A percentile compares a stretch with the other conserved stretches of the same genome.
These are phyloP conservation scores for Pantala flavescens DNA, from an alignment of 1,140 invertebrate genomes.

Conservation along the genomic window DNA sequence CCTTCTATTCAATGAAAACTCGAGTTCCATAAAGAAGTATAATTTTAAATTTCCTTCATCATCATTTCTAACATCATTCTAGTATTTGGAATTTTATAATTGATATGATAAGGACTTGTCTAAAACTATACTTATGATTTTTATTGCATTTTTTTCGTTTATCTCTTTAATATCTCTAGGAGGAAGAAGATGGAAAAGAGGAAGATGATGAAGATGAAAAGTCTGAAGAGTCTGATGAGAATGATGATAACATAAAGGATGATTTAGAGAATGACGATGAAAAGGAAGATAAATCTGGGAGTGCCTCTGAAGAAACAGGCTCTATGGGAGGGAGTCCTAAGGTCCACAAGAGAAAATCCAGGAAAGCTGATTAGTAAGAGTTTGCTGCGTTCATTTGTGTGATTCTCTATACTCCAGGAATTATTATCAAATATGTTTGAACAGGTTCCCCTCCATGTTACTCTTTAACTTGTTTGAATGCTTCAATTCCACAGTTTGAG, in stretches of 20 bases:
- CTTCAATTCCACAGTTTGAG: not conserved
- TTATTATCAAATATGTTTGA: not conserved
- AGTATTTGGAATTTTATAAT: no score
- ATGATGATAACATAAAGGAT: conserved; percentile 3
- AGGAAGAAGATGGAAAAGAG: not conserved
- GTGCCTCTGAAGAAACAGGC: not conserved
- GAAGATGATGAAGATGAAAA: not conserved
- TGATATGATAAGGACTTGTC: no score
- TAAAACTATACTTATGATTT: no score
- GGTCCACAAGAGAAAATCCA: not conserved
- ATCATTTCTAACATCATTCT: no score
- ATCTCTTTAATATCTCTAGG: no score
- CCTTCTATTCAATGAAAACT: no score
- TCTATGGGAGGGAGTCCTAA: not conserved
- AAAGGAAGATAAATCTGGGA: not conserved
- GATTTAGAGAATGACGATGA: not conserved
- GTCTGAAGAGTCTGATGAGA: not conserved
- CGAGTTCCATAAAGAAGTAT: no score
- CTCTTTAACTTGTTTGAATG: not conserved
- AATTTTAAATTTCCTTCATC: no score
- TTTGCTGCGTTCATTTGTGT: not conserved
- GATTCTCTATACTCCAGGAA: not conserved
- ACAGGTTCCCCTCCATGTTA: not conserved
- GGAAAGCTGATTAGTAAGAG: not conserved
- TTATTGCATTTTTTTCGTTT: no score